These are phyloP conservation scores for Lasioglossum pauxillum DNA, from an alignment of 2,888 invertebrate species.

Conservation along the genomic window DNA sequence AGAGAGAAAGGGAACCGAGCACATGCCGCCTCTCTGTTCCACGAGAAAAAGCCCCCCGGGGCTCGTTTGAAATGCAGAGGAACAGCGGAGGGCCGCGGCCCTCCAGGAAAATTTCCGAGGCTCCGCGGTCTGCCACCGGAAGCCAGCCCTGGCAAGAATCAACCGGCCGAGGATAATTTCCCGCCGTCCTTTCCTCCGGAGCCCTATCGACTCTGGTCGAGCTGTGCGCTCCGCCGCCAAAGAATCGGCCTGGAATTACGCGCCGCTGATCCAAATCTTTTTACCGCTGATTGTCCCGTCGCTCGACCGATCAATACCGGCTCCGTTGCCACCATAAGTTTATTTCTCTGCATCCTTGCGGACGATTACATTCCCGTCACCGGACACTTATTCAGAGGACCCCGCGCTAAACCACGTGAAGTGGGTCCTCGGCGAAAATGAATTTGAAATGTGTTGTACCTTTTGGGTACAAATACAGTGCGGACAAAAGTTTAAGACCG, in stretches of 20 bases:
- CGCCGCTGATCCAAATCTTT: not conserved
- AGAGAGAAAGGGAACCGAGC: not conserved
- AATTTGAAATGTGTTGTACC: no score
- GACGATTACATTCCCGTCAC: no score
- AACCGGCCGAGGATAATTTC: not conserved
- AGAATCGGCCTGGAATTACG: not conserved
- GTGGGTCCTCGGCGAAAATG: no score
- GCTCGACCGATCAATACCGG: not conserved
- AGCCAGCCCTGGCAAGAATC: not conserved
- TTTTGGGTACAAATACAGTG: no score
- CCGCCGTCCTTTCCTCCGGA: not conserved
- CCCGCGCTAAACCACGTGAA: no score
- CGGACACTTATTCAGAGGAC: no score
- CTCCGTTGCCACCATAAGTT: not conserved
- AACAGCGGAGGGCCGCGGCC: not conserved
- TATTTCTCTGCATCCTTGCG: not conserved
- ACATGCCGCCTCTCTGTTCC: not conserved
- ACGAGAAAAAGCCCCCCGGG: slow-evolving; percentile 3
- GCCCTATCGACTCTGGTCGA: not conserved
- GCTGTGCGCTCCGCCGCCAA: not conserved
- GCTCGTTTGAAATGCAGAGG: slow-evolving; percentile 8
- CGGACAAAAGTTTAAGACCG: no score
- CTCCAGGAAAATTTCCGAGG: slow-evolving; percentile 12
- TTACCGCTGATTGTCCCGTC: not conserved
- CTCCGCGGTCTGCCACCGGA: not conserved